Evolutionary conservation across 2,113 vertebrate genomes (phyloP), one percentile per base, ranked within the genome.

Genomic region (Oreotrochilus melanogaster): DNA sequence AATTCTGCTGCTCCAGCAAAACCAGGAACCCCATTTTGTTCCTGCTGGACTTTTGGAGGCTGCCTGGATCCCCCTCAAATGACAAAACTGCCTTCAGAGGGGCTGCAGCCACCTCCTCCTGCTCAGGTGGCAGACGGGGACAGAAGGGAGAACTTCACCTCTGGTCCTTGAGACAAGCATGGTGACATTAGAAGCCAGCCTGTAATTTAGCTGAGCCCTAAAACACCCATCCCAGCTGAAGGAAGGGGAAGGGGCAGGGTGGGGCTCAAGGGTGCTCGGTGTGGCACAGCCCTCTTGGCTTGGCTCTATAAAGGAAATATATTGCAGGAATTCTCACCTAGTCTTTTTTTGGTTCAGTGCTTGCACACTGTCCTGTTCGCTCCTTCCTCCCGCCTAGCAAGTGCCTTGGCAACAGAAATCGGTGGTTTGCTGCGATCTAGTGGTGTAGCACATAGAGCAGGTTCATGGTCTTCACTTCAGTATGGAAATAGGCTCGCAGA

Each of bases 351-450:
- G 30, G 67, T 73, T 5, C 17, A 8, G 50, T 0, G 5, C 14
- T 35, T 62, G 66, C 42, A 31, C 14, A 1, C 23, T 15, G 3
- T 14, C 33, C 71, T 21, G 10, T 18, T 31, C 9, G 23, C 39
- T 47, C 31, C 37, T 25, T 74, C 27, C 28, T 10, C 28, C 54
- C 2, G 8, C 1, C 33, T 50, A 24, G 58, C 30, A 12, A 56
- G 25, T 0, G 37, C 0, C 8, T 33, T 15, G 33, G 48, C 30
- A 22, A 58, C 87, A 50, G 67, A 91, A 86, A 60, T 0, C 5
- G 37, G 73, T 75, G 76, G 39, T 95, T n/a, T 97, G 95, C 97
- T 97, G 97, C 97, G 64, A 92, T 57, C 97, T 97, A 97, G 96
- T 67, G 97, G 97, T 16, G 71, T 3, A 84, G 56, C 16, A 7